These are phyloP conservation scores for Pterocles burchelli DNA, from an alignment of 2,113 vertebrate genomes.

Conservation along the genomic window DNA sequence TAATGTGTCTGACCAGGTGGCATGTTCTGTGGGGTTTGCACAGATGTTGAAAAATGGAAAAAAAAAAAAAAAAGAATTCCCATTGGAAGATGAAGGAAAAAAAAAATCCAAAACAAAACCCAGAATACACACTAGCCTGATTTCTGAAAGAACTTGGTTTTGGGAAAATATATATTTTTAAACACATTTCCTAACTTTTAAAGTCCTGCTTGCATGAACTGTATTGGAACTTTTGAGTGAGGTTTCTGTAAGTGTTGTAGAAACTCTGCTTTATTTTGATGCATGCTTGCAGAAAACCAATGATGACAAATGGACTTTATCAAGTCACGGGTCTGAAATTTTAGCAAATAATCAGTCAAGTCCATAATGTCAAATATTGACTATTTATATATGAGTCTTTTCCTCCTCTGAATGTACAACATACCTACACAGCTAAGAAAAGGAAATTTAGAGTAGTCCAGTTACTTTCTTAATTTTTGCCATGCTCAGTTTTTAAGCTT, in stretches of 20 bases:
- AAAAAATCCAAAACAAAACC: no score
- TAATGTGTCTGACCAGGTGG: not conserved
- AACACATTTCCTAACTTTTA: not conserved
- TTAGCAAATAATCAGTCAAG: not conserved
- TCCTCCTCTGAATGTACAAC: not conserved
- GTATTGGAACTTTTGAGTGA: not conserved
- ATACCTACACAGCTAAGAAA: not conserved
- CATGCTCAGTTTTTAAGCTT: not conserved
- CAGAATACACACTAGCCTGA: not conserved
- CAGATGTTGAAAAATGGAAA: not conserved
- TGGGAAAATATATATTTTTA: not conserved
- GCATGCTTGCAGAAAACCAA: not conserved
- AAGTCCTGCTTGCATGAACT: not conserved
- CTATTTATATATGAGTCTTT: not conserved
- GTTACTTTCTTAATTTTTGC: not conserved
- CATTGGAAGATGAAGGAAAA: not conserved
- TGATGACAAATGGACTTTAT: not conserved
- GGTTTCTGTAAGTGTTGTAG: not conserved
- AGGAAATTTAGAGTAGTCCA: not conserved
- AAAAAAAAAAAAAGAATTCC: not conserved
- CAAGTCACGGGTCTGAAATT: not conserved
- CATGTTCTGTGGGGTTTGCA: not conserved
- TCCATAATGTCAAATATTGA: not conserved
- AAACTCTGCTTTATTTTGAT: not conserved
- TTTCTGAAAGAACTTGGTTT: not conserved